Evolutionary conservation across 1,140 invertebrate species (phyloP), one percentile per base, ranked within the genome.

Genomic region (Littorina saxatilis): DNA sequence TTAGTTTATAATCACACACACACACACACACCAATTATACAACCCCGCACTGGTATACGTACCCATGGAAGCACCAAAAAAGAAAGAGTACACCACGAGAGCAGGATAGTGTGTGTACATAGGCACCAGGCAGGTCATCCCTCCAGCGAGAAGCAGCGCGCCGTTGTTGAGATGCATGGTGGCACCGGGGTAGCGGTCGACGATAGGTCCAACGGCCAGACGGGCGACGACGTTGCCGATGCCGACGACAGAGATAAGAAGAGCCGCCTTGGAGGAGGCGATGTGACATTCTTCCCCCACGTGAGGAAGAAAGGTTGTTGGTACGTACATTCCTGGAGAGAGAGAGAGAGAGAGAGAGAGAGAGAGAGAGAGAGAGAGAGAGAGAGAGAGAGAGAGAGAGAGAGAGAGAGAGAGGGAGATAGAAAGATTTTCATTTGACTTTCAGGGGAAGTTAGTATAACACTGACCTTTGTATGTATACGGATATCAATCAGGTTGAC

Each of bases 41-140:
- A n/a, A n/a, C n/a, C n/a, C n/a, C n/a, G n/a, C n/a, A n/a, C n/a
- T n/a, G n/a, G n/a, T 23, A 55, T 13, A 50, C 75, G 80, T 93
- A 98, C 97, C 96, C 88, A 98, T 96, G 81, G 96, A 95, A 39
- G 98, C 93, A 75, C 98, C 98, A 91, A 99, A 99, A 5, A 96
- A 90, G 2, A 94, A 93, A 23, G 95, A 95, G 90, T 98, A 99
- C 37, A 94, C 93, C 94, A 97, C 88, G 95, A 98, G 91, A 93
- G 96, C 76, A 88, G 92, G 82, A 90, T 89, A 93, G 29, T 86
- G 87, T 27, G 82, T 85, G 39, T 94, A 95, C 2, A 96, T 88
- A 0, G 97, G 96, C 82, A 96, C 96, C 15, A 96, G 89, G 55
- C 97, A 95, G 2, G 98, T 99, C 0, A 95, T 95, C 15, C 98